Percentiles rank a stretch among this genome's conserved stretches.
These are phyloP conservation scores for Chiloscyllium plagiosum DNA, from an alignment of 2,113 vertebrate species.

Conservation along the genomic window DNA sequence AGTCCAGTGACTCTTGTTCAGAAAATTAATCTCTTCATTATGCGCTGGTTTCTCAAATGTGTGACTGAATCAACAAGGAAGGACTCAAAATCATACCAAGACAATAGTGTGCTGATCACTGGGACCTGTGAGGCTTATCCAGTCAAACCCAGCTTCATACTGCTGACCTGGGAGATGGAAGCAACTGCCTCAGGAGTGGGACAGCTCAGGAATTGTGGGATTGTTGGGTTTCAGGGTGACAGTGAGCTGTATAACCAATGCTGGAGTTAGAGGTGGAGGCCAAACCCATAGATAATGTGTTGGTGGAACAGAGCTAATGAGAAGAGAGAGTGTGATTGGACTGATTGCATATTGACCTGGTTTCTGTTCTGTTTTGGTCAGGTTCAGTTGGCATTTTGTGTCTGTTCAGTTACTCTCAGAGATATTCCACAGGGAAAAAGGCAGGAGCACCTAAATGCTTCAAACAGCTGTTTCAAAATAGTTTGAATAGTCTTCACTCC, in stretches of 20 bases:
- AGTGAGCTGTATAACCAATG: neutral
- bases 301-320: too few species aligned
- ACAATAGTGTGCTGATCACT: neutral
- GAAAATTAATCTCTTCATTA: neutral
- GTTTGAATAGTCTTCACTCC: neutral
- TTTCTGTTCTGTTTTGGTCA: too few species aligned
- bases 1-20: neutral
- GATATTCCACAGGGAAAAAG: too few species aligned
- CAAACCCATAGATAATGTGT: neutral
- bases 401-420: too few species aligned
- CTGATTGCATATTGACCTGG: too few species aligned
- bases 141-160: neutral
- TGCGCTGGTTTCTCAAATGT: neutral
- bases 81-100: neutral
- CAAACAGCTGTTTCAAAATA: too few species aligned
- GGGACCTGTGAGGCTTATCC: neutral
- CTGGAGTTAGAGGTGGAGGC: neutral
- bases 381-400: too few species aligned
- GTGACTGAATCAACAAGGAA: neutral
- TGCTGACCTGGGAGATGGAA: neutral
- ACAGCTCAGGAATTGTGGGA: neutral
- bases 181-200: neutral
- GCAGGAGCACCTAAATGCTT: too few species aligned
- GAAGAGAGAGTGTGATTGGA: too few species aligned
- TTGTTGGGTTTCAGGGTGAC: neutral